A percentile compares a stretch with the other conserved stretches of the same genome.
phyloP scores from a whole-genome alignment of 2,113 vertebrate species.

The Ginglymostoma cirratum region DNA sequence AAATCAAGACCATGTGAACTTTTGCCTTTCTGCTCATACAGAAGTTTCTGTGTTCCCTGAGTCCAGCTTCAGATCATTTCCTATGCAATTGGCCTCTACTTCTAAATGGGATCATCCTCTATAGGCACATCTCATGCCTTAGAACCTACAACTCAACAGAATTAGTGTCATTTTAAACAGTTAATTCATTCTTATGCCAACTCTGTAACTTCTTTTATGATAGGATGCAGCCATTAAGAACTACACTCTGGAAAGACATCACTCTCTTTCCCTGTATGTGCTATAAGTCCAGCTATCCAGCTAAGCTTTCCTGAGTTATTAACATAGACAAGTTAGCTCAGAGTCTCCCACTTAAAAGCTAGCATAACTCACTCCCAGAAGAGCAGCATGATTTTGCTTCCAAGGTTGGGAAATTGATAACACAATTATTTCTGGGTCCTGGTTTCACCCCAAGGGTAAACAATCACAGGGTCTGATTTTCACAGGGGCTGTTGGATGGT shows the following conservation, averaged over 20 bases:
- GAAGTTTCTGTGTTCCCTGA: background rate
- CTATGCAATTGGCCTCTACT: background rate
- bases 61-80: background rate
- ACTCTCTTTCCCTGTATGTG: background rate
- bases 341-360: background rate
- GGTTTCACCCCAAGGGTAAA: background rate
- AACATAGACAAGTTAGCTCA: background rate
- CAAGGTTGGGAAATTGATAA: background rate
- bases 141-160: background rate
- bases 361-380: background rate
- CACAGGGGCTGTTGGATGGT: background rate
- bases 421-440: background rate
- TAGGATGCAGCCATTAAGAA: background rate
- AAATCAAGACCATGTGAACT: background rate
- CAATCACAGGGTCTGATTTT: background rate
- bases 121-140: background rate
- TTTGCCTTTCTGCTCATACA: background rate
- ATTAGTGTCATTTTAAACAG: background rate
- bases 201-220: background rate
- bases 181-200: background rate
- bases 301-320: background rate
- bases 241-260: background rate
- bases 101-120: background rate
- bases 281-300: background rate
- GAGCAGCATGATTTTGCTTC: background rate